These are phyloP conservation scores for Protaetia brevitarsis DNA, from an alignment of 1,140 invertebrate species.

Conservation along the genomic window DNA sequence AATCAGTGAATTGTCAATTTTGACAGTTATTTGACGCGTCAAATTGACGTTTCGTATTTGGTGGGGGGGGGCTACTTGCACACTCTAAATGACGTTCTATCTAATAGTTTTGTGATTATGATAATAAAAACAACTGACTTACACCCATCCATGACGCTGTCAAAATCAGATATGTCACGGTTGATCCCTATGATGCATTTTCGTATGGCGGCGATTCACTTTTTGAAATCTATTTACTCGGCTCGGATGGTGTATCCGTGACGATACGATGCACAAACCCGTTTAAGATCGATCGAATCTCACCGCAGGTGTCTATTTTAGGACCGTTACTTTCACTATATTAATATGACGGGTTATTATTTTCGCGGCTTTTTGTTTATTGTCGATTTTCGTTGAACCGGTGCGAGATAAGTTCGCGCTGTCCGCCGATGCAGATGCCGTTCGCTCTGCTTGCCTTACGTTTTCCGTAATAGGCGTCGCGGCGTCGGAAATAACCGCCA, in stretches of 20 bases:
- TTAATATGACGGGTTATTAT: no score
- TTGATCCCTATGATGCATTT: constrained; percentile 1
- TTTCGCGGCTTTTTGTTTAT: no score
- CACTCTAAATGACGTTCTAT: not conserved
- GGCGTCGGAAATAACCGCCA: constrained; percentile 45
- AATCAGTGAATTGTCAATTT: not conserved
- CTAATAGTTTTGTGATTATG: not conserved
- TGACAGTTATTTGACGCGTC: not conserved
- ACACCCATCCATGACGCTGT: not conserved
- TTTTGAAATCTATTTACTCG: no score
- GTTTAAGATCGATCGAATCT: no score
- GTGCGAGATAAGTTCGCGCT: constrained; percentile 4
- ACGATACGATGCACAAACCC: no score
- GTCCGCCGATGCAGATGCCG: constrained; percentile 18
- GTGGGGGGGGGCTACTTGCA: no score
- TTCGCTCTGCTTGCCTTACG: constrained; percentile 26
- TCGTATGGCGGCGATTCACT: no score
- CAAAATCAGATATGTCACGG: constrained; percentile 4
- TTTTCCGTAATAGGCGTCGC: constrained; percentile 47
- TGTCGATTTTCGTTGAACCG: no score
- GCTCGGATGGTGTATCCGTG: no score
- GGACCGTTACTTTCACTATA: no score
- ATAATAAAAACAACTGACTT: not conserved
- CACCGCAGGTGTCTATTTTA: no score
- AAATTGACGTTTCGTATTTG: not conserved